Percentiles rank a stretch among this genome's conserved stretches.
Conservation (phyloP, 2,113 vertebrate genomes). For the Oncorhynchus kisutch region DNA sequence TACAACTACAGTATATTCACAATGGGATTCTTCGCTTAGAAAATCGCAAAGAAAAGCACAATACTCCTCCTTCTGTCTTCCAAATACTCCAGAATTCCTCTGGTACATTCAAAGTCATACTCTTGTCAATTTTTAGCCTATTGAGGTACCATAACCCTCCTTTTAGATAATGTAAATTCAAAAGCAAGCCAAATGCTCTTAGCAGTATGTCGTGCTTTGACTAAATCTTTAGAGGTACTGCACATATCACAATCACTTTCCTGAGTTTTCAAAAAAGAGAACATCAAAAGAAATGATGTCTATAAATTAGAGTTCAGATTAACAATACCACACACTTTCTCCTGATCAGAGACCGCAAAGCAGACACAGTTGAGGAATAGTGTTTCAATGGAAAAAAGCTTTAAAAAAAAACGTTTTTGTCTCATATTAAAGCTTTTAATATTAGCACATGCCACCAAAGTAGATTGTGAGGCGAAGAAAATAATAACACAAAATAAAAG, state of each 20-base stretch:
- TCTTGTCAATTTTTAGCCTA: conserved; percentile 83
- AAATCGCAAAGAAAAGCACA: conserved; percentile 34
- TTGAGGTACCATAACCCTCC: conserved; percentile 88
- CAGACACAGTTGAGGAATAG: conserved; percentile 93
- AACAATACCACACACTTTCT: conserved; percentile 80
- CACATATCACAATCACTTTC: conserved; percentile 97
- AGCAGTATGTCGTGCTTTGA: conserved; percentile 77
- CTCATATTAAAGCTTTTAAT: conserved; percentile 97
- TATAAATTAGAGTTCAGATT: conserved; percentile 90
- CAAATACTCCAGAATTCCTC: conserved; percentile 81
- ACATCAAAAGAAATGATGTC: conserved; percentile 66
- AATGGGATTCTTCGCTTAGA: conserved; percentile 39
- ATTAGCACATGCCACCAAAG: conserved; percentile 97
- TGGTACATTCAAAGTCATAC: conserved; percentile 94
- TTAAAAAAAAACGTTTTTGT: conserved; percentile 68
- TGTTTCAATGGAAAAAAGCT: conserved; percentile 81
- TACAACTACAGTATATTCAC: conserved; percentile 42
- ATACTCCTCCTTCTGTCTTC: conserved; percentile 54
- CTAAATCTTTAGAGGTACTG: conserved; percentile 96
- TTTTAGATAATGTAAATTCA: conserved; percentile 81
- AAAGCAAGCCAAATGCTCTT: conserved; percentile 85
- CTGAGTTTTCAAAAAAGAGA: conserved; percentile 81
- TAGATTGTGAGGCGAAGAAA: conserved; percentile 96
- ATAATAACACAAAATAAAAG: conserved; percentile 75
- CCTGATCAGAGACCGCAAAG: conserved; percentile 86